Evolutionary conservation across 2,888 invertebrate genomes (phyloP), one percentile per base, ranked within the genome.

Genomic region (Protonemura montana): DNA sequence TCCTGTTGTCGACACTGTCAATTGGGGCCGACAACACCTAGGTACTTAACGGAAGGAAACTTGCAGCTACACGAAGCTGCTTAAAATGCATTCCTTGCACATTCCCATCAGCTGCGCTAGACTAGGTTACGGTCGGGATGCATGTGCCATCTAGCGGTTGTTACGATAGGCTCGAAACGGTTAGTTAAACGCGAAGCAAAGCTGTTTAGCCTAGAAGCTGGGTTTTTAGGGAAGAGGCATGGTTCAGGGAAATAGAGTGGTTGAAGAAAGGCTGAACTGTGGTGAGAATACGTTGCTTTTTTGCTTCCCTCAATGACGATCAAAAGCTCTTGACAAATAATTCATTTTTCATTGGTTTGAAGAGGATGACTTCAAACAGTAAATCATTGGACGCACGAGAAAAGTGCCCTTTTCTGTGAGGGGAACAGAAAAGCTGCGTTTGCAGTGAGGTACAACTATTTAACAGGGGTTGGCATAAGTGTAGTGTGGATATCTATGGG

Each of bases 161-260:
- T 59, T 59, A 59, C 59, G 21, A 21, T 10, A 59, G 16, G 21
- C 59, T 59, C 35, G 10, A 35, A 35, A 35, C 35, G 35, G 59
- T 59, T 59, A 59, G 59, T 59, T 59, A 16, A 59, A 59, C 59
- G 59, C 59, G 59, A 59, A 59, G 59, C 59, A 59, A 59, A 59
- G 59, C 59, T 59, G 59, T 59, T 59, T 59, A 59, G 13, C 21
- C 59, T 59, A 59, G 59, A 59, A 59, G 59, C 59, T 59, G 59
- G 59, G 59, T 59, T 10, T 59, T 59, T n/a, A n/a, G 59, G 59
- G 13, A 3, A 59, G 6, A 13, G 59, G 41, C 41, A n/a, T 41
- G 41, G 41, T 41, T 41, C n/a, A n/a, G n/a, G n/a, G n/a, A 13
- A 41, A 41, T 13, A 41, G 41, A 41, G 41, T 5, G 41, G 41